Base-by-base conservation (phyloP, 37 sponge, comb jelly and placozoan species). In the Crambe crambe region DNA sequence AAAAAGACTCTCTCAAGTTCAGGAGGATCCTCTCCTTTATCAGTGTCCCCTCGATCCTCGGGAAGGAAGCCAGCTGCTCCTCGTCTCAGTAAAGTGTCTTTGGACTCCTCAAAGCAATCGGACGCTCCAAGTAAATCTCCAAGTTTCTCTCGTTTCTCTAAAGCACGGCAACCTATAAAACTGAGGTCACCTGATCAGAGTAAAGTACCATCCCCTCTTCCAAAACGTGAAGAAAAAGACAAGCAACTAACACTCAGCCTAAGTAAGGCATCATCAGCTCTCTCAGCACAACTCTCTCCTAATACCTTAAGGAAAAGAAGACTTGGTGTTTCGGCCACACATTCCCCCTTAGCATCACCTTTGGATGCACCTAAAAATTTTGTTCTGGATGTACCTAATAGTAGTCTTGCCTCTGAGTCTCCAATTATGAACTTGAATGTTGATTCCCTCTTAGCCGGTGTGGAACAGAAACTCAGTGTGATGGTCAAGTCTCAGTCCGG, bases 81-180 rank as follows among this genome's bases (percentile, higher is more conserved):
- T 6, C 18, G 17, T 3, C 74, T 73, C 18, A 32, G 56, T 5
- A 73, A 73, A 29, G 56, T 32, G 1, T 42, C 35, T 32, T 8
- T 73, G 56, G 74, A 73, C 2, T 1, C 32, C 4, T 4, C 34
- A 23, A 30, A 10, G 3, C 56, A 54, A 47, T 1, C 27, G 3
- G 74, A 56, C 3, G 5, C 2, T 25, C 20, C 42, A 9, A 2
- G 17, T 20, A 3, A 66, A 2, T 5, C 70, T 5, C 37, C 70
- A 40, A 76, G 42, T 6, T 76, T 76, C 42, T 27, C 42, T 25
- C 76, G 76, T 23, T 76, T 76, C 59, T 38, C 61, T 39, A 26
- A 25, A 3, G 60, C 57, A 38, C 38, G 76, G 2, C 27, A 5
- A 37, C 76, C 76, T 2, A 60, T 76, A 26, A 59, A 57, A 8